Evolutionary conservation across 2,888 invertebrate genomes (phyloP).

Genomic region (Gymnoscelis rufifasciata): DNA sequence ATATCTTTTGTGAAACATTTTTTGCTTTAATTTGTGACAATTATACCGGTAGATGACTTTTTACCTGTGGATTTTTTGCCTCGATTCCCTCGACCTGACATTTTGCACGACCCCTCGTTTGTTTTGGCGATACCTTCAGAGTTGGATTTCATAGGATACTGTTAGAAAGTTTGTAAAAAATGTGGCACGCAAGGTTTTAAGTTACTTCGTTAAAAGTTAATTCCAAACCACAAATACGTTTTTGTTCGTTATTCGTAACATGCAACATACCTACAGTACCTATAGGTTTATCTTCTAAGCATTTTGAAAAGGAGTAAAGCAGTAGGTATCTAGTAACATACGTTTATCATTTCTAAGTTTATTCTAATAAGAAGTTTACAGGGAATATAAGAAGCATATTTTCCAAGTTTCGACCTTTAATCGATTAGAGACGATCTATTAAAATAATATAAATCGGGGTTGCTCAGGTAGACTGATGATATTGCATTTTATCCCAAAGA

Average conservation of each 20-base stretch:
- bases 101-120: slow-evolving; percentile 70
- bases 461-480: slow-evolving; percentile 73
- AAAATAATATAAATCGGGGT: slow-evolving; percentile 56
- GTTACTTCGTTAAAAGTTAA: slow-evolving; percentile 20
- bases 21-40: slow-evolving; percentile 80
- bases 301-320: no score
- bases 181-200: slow-evolving; percentile 24
- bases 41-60: slow-evolving; percentile 79
- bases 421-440: slow-evolving; percentile 71
- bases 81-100: slow-evolving; percentile 51
- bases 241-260: not conserved
- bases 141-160: slow-evolving; percentile 47
- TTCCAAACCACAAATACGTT: not conserved
- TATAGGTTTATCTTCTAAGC: no score
- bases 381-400: slow-evolving; percentile 20
- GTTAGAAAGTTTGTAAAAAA: slow-evolving; percentile 48
- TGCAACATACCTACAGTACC: no score
- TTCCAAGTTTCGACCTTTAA: slow-evolving; percentile 48
- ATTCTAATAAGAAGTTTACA: slow-evolving; percentile 25
- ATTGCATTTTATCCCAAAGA: slow-evolving; percentile 68
- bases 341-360: slow-evolving; percentile 1
- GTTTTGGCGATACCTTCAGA: slow-evolving; percentile 55
- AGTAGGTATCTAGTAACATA: not conserved
- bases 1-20: slow-evolving; percentile 72
- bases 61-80: slow-evolving; percentile 68